Evolutionary conservation across 2,113 vertebrate species (phyloP), one percentile per base, ranked within the genome.

Genomic region (Xenopus laevis): DNA sequence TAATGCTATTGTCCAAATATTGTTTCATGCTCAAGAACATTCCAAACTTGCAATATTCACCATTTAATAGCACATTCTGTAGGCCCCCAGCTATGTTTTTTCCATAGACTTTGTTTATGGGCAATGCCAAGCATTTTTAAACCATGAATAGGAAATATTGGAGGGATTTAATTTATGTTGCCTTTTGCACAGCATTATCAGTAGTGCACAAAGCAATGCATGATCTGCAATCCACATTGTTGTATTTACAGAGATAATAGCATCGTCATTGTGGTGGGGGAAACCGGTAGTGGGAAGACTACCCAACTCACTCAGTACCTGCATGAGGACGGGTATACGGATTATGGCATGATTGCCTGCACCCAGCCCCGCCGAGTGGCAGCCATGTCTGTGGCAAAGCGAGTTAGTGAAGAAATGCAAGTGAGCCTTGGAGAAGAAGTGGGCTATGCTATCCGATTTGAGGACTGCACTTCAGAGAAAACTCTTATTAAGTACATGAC

Each of bases 401-500:
- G 97, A 78, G 96, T 99, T 84, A 99, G 97, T 0, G 97, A 98
- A 78, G 97, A 99, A 88, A 95, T 98, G 71, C 88, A 91, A 0
- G 93, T 92, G 76, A 95, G 85, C 68, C 91, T 99, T 0, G 96
- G 97, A 7, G 96, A 96, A 68, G 96, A 99, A 94, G 97, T 99
- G 55, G 97, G 97, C 60, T 99, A 99, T 0, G 97, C 97, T 23
- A 99, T 99, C 78, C 96, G 97, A 50, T 99, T 99, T 74, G 97
- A 99, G 87, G 97, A 99, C 84, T 99, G 96, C 82, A 98, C 97
- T 0, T 98, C 96, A 0, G 96, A 99, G 86, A 95, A 93, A 77
- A 99, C 97, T 0, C 83, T 99, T 78, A 98, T 99, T 72, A 99
- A 99, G 71, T 99, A 99, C 88, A 99, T 99, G 97, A 99, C 97